phyloP scores from a whole-genome alignment of 1,140 invertebrate species.

The Amphibalanus amphitrite region DNA sequence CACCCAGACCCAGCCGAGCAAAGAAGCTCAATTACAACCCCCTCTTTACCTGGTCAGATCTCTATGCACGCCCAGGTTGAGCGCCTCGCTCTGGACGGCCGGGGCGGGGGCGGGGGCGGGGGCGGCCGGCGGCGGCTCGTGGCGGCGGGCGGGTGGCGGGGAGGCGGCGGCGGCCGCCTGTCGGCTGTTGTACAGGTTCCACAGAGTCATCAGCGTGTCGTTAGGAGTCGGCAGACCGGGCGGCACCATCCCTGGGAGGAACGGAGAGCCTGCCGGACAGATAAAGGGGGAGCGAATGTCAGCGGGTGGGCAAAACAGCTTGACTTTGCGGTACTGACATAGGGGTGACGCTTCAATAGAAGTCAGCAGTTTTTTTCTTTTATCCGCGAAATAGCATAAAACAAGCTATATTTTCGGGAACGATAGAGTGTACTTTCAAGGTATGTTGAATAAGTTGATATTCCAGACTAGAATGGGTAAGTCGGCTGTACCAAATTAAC shows the following conservation, averaged over 20 bases:
- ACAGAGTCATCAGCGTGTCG: constrained; percentile 2
- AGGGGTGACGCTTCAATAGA: no score
- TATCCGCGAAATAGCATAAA: no score
- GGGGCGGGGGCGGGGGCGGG: neutral
- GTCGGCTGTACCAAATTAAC: no score
- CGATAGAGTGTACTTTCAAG: no score
- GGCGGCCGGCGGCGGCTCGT: neutral
- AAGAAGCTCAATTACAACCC: no score
- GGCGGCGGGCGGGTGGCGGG: neutral
- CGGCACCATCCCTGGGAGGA: neutral
- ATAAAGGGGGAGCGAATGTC: neutral
- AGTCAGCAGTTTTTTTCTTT: no score
- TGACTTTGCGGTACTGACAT: no score
- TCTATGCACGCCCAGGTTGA: neutral
- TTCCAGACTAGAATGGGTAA: no score
- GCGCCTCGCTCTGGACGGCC: neutral
- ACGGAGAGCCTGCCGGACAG: constrained; percentile 25
- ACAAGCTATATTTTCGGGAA: no score
- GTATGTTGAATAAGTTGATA: no score
- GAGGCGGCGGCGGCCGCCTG: constrained; percentile 9
- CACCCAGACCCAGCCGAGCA: no score
- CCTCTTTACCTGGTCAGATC: neutral
- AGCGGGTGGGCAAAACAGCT: no score
- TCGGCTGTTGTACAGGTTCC: constrained; percentile 11
- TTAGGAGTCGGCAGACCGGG: neutral